These are phyloP conservation scores for Lottia scabra DNA, from an alignment of 2,888 invertebrate genomes.

Conservation along the genomic window DNA sequence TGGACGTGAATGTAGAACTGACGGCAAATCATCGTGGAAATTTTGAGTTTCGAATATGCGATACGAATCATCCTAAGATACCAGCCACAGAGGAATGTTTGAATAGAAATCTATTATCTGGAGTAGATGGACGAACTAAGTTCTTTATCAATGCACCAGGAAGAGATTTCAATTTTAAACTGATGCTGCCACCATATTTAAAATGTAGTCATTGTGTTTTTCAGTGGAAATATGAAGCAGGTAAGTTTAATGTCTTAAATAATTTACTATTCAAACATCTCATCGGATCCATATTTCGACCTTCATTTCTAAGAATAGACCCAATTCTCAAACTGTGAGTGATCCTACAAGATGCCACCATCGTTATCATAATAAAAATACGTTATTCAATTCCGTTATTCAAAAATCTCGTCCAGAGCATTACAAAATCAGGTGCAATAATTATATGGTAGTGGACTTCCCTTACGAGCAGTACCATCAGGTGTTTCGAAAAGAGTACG, in stretches of 20 bases:
- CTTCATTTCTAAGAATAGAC: no score
- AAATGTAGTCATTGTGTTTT: conserved; percentile 24
- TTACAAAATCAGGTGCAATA: no score
- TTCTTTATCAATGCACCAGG: not conserved
- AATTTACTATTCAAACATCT: no score
- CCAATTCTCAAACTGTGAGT: no score
- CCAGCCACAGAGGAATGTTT: conserved; percentile 16
- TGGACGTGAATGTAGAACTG: conserved; percentile 18
- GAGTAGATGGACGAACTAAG: not conserved
- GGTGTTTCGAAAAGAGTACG: no score
- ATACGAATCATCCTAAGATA: conserved; percentile 5
- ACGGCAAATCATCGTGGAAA: conserved; percentile 26
- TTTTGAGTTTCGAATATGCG: conserved; percentile 25
- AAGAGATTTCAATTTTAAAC: conserved; percentile 10
- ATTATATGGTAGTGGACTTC: no score
- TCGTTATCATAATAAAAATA: no score
- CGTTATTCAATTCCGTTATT: no score
- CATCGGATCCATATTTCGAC: no score
- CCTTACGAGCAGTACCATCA: no score
- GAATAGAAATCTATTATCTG: conserved; percentile 10
- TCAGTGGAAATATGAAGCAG: conserved; percentile 30
- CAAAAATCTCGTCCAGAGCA: no score
- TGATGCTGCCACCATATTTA: conserved; percentile 20
- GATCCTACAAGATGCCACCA: no score
- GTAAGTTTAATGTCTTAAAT: conserved; percentile 7